A percentile compares a stretch with the other conserved stretches of the same genome.
Conservation (phyloP, 2,888 invertebrate genomes). For the Dryocosmus kuriphilus region DNA sequence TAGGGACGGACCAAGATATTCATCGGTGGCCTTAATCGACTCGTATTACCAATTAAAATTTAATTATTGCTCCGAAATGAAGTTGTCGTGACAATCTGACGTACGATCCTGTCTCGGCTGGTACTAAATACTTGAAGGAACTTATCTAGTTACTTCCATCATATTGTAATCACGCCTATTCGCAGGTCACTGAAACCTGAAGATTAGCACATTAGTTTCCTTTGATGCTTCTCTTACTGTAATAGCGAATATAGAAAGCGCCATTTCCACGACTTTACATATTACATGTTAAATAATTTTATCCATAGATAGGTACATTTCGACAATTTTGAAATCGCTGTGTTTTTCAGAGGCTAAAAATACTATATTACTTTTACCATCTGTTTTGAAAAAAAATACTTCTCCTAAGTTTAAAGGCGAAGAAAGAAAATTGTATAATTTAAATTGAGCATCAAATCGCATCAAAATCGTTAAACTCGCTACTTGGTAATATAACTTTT, state of each 20-base stretch:
- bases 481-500: too few species aligned
- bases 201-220: neutral
- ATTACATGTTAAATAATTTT: too few species aligned
- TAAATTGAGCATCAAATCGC: too few species aligned
- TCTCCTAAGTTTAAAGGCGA: too few species aligned
- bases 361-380: too few species aligned
- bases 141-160: conserved; percentile 10
- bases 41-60: conserved; percentile 76
- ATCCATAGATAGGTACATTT: too few species aligned
- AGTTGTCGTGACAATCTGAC: conserved; percentile 63
- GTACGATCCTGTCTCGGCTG: conserved; percentile 43
- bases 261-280: neutral
- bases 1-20: conserved; percentile 37
- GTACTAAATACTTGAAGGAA: conserved; percentile 45
- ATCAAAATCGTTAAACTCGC: too few species aligned
- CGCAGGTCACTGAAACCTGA: neutral
- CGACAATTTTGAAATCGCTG: too few species aligned
- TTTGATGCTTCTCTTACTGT: neutral
- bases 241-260: neutral
- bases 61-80: conserved; percentile 70
- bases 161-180: conserved; percentile 11
- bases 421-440: too few species aligned
- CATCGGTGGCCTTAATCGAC: conserved; percentile 71
- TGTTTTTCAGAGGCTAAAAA: neutral
- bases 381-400: too few species aligned